Base-by-base conservation (phyloP, 2,113 vertebrate genomes). In the Pelvicachromis taeniatus region DNA sequence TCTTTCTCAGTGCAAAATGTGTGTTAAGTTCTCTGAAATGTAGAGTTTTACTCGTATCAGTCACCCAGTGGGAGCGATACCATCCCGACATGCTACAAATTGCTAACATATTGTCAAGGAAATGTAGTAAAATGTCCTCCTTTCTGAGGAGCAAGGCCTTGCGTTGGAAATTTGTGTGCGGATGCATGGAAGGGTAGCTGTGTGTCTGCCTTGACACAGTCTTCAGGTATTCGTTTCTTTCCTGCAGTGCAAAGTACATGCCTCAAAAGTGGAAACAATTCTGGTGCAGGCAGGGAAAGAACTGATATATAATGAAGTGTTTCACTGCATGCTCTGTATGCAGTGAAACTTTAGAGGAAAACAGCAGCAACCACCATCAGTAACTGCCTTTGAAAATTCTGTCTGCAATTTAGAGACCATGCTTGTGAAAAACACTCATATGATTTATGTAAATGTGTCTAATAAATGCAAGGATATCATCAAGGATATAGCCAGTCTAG, bases 191-290 rank as follows among this genome's bases (percentile, higher is more conserved):
- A 50, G 80, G 16, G 26, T 4, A 7, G 23, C 2, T n/a, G 26
- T 73, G 81, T 70, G 21, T 70, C 38, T 48, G 3, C 8, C 14
- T 70, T 53, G 54, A 63, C 58, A 50, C 52, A 40, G 45, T 79
- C 78, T 33, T 63, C 54, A 29, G 42, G 68, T 73, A 31, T 77
- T 83, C 58, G 14, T n/a, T n/a, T 80, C 14, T 40, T 54, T 42
- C 68, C 73, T 38, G 80, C 70, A n/a, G 85, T 63, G 77, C 55
- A 81, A 87, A 88, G 75, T 77, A 80, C 79, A 59, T 5, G 73
- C 45, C 80, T 75, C 33, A 53, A 77, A 83, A 85, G 42, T 73
- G 45, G 81, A 48, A 61, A 58, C n/a, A 23, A 53, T 50, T 81
- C 80, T 31, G 26, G 80, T n/a, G 40, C 45, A 55, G 82, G 31